Evolutionary conservation across 1,140 invertebrate genomes (phyloP), one percentile per base, ranked within the genome.

Genomic region (Homarus americanus): DNA sequence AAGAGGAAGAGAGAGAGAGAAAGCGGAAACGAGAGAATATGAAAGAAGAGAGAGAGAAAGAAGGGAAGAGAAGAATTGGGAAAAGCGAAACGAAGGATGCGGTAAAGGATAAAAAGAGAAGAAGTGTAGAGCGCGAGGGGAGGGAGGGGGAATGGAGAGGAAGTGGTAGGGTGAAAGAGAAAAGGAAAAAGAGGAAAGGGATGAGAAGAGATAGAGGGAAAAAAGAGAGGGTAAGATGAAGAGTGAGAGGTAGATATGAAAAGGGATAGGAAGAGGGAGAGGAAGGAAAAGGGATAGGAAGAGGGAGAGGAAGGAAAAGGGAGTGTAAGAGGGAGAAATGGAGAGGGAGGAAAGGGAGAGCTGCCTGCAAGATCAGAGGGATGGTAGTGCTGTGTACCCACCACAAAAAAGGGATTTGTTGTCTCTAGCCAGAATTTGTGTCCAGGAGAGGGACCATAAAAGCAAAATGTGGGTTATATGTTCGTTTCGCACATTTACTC

Each of bases 321-420:
- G 73, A 76, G 73, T 34, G 73, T 34, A 34, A 76, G 73, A 76
- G 73, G 34, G 72, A 75, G 72, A 75, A 32, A 75, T 24, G 34
- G 72, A 75, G 72, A 75, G 72, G 34, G 72, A 75, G 72, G 38
- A 72, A 24, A 41, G 38, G 32, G 44, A 49, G 5, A 49, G 44
- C 24, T 28, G 28, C 24, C 63, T 69, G 63, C 63, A 5, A 69
- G 63, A 69, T 69, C 63, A 69, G 63, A 69, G 63, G 63, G 63
- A 69, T 89, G 87, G 53, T 89, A 89, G 58, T 72, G 87, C 41
- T 73, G 53, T 73, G 87, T 66, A 89, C 87, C 78, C 79, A 63
- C 79, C 76, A 82, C 87, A 89, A 89, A 89, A 87, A 89, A 82
- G 79, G 87, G 49, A 89, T 89, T 89, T 89, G 87, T 89, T 89